A percentile compares a stretch with the other conserved stretches of the same genome.
Evolutionary conservation across 2,113 vertebrate species (phyloP).

Genomic region (Rhinopomastus cyanomelas): DNA sequence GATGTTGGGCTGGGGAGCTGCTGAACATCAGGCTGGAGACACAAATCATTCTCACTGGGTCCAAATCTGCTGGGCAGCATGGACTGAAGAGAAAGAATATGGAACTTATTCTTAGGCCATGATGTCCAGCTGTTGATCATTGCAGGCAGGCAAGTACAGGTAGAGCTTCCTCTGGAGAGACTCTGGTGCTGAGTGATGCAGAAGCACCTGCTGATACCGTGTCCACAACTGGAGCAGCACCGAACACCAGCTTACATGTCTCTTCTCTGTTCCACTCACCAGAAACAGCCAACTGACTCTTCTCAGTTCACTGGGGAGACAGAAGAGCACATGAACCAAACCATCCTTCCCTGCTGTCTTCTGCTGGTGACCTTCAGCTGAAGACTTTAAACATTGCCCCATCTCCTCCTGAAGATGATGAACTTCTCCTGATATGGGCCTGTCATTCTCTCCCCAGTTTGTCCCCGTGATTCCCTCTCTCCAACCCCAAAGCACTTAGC

Average conservation of each 20-base stretch:
- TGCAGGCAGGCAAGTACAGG: neutral
- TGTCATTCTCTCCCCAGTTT: neutral
- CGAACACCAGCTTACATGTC: neutral
- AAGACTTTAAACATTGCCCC: neutral
- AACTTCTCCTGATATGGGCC: neutral
- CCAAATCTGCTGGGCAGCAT: neutral
- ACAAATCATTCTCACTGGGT: neutral
- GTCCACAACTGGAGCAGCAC: neutral
- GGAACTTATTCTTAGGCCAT: neutral
- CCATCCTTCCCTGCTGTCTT: neutral
- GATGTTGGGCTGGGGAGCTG: neutral
- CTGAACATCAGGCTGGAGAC: neutral
- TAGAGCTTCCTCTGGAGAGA: neutral
- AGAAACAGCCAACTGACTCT: neutral
- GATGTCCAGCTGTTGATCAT: rapidly evolving
- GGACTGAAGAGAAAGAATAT: neutral
- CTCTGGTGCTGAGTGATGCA: neutral
- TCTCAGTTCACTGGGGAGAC: neutral
- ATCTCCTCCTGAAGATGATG: neutral
- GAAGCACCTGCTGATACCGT: neutral
- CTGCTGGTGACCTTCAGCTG: neutral
- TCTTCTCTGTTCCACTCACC: neutral
- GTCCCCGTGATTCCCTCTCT: neutral
- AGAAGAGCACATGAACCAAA: neutral
- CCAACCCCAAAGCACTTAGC: neutral